phyloP scores from a whole-genome alignment of 2,888 invertebrate genomes.

The Sceliomorpha sp. region DNA sequence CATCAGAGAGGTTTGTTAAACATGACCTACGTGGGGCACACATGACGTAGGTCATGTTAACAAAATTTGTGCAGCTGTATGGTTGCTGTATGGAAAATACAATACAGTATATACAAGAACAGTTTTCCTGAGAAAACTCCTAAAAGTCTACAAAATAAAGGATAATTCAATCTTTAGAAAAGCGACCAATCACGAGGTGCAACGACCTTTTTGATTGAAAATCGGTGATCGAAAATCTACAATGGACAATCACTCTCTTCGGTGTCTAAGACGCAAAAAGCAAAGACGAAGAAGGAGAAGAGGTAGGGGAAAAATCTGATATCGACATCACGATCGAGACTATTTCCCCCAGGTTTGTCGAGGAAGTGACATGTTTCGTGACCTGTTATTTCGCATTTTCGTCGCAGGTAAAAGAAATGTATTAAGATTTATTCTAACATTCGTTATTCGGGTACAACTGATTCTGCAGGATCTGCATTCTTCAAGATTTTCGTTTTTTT shows the following conservation, averaged over 20 bases:
- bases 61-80: no score
- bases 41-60: no score
- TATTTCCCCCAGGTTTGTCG: conserved; percentile 14
- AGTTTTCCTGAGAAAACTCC: no score
- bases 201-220: no score
- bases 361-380: conserved; percentile 29
- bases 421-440: conserved; percentile 13
- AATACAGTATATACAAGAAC: neutral
- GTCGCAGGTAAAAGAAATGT: conserved; percentile 19
- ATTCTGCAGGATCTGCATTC: no score
- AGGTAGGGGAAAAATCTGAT: conserved; percentile 21
- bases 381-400: conserved; percentile 33
- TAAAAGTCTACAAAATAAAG: no score
- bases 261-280: conserved; percentile 10
- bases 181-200: conserved; percentile 13
- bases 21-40: no score
- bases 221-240: conserved; percentile 5
- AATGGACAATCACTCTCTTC: neutral
- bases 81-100: neutral
- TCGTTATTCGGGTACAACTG: conserved; percentile 17
- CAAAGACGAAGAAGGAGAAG: conserved; percentile 5
- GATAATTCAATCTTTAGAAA: conserved; percentile 14
- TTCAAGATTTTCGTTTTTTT: no score
- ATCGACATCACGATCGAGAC: conserved; percentile 21
- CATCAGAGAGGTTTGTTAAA: no score